Evolutionary conservation across 2,888 invertebrate species (phyloP), one percentile per base, ranked within the genome.

Genomic region (Drosophila anceps): DNA sequence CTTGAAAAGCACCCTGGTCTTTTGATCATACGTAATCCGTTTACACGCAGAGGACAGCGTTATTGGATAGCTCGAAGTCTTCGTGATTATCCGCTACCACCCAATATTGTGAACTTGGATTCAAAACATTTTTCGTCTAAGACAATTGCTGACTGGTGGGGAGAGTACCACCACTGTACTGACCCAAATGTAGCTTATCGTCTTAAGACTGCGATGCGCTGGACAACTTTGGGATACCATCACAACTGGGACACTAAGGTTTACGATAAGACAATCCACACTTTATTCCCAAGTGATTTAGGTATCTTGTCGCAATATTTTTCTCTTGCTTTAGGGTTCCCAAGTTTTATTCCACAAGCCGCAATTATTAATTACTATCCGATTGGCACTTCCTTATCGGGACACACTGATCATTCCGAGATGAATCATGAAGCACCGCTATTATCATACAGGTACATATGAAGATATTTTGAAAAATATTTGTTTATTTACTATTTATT

Each of bases 221-320:
- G 99, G 99, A 95, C 96, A 1, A 99, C 99, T 0, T 93, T 99
- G 39, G 99, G 99, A 15, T 99, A 98, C 92, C 99, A 99, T 93
- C 98, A 99, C 93, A 96, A 99, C 92, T 99, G 99, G 99, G 96
- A 98, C 88, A 97, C 97, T 61, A 99, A 99, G 94, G 95, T 95
- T 13, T 98, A 98, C 90, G 94, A 94, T 65, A 97, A 97, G 92
- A 92, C 94, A 7, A 94, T 94, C 71, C 95, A 94, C 91, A 94
- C 95, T 54, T 89, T 93, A 12, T 97, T 98, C 92, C 98, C 98
- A 0, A 76, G 89, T 15, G 98, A 98, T 84, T 93, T 98, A 62
- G 93, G 93, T 2, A 92, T 93, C 31, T 92, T 98, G 67, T 95
- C 95, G 54, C 93, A 94, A 88, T 94, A 95, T 64, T 93, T 98